phyloP scores from a whole-genome alignment of 2,113 vertebrate species.

The Triplophysa tibetana region DNA sequence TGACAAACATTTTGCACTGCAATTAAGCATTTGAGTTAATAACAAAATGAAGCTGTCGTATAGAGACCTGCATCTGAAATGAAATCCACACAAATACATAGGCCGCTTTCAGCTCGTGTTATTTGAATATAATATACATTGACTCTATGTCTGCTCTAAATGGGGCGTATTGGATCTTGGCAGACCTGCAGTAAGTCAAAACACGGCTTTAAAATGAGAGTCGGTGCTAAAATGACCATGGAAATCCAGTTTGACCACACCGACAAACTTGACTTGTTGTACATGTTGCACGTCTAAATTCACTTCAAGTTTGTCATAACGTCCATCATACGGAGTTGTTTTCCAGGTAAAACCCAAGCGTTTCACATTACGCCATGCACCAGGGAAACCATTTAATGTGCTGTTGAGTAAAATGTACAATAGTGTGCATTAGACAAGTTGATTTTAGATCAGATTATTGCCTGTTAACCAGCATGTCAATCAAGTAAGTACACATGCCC shows the following conservation, averaged over 20 bases:
- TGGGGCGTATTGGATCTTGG: slow-evolving; percentile 14
- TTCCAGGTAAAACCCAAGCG: slow-evolving; percentile 2
- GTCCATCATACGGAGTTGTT: neutral
- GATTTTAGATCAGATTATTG: slow-evolving; percentile 26
- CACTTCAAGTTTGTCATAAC: neutral
- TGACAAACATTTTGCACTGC: slow-evolving; percentile 29
- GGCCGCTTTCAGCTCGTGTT: neutral
- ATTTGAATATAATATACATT: neutral
- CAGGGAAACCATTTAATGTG: slow-evolving; percentile 28
- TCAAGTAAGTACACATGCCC: slow-evolving; percentile 16
- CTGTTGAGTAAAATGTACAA: slow-evolving; percentile 37
- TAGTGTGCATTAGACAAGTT: slow-evolving; percentile 32
- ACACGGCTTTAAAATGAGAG: slow-evolving; percentile 9
- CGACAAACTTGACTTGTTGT: neutral
- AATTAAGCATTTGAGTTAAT: slow-evolving; percentile 39
- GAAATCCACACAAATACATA: slow-evolving; percentile 13
- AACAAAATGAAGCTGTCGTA: slow-evolving; percentile 12
- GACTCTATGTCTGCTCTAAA: neutral
- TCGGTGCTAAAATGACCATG: neutral
- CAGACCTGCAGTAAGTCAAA: slow-evolving; percentile 14
- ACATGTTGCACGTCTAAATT: neutral
- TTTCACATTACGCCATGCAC: slow-evolving; percentile 12
- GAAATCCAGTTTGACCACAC: neutral
- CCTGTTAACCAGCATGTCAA: slow-evolving; percentile 31
- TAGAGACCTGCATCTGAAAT: neutral